These are phyloP conservation scores for Podabrus alpinus DNA, from an alignment of 2,888 invertebrate genomes.

Conservation along the genomic window DNA sequence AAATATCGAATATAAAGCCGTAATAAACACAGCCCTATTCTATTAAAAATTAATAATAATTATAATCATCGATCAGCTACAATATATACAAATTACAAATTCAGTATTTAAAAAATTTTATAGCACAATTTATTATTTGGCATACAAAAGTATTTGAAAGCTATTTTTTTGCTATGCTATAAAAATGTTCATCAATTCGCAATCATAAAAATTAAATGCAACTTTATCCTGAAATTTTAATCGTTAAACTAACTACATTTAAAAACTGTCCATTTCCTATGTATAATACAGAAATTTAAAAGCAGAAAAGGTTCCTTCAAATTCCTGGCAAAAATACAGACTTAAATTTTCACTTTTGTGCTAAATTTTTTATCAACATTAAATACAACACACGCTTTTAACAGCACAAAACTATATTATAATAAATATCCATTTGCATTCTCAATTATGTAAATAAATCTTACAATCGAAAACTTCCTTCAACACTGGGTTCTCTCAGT, in stretches of 20 bases:
- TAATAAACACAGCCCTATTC: constrained; percentile 15
- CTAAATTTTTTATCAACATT: not conserved
- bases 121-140: constrained; percentile 50
- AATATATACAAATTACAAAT: constrained; percentile 39
- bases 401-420: not conserved
- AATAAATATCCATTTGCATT: not conserved
- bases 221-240: not conserved
- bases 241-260: not conserved
- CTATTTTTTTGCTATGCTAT: constrained; percentile 26
- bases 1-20: constrained; percentile 11
- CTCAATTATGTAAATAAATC: not conserved
- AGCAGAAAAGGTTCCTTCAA: not conserved
- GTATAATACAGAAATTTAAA: not conserved
- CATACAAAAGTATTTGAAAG: constrained; percentile 50
- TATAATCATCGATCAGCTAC: constrained; percentile 8
- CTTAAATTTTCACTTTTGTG: not conserved
- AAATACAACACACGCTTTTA: not conserved
- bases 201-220: not conserved
- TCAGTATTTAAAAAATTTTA: constrained; percentile 43
- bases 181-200: not conserved
- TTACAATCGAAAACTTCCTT: not conserved
- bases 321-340: not conserved
- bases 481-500: not conserved
- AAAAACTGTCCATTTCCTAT: not conserved
- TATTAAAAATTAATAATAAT: constrained; percentile 3